Base-by-base conservation (phyloP, 2,797 vertebrate genomes). In the Lycodopsis pacificus region DNA sequence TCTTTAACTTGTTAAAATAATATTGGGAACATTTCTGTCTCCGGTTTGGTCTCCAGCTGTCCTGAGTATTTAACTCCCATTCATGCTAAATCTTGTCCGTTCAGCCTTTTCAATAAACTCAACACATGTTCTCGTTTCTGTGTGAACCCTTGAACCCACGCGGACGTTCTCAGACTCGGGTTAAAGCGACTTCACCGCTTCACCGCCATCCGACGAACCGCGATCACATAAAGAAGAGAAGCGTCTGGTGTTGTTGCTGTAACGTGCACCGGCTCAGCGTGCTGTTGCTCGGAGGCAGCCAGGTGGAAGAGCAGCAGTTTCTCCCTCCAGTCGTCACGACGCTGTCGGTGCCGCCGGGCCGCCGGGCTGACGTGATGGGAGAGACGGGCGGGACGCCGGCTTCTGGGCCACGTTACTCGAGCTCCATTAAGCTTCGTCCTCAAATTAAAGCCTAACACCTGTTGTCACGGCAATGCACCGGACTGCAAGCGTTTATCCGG, bases 391-490 rank as follows among this genome's bases (percentile, higher is more conserved):
- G 81, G 87, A 84, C 86, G 86, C 82, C 85, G 73, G 88, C 92
- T 91, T 3, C 90, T 57, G 83, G 92, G 92, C 83, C 85, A 87
- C 82, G 65, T 92, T 92, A 91, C 90, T 92, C 78, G 44, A 92
- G 94, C 92, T 93, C 92, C 93, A 95, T 94, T 94, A 94, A 84
- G 90, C 92, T 92, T 89, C 80, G 81, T 78, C 82, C 89, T 88
- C 66, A 91, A 90, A 93, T 91, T 88, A 91, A 82, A 88, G 68
- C 88, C 89, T 92, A 89, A 93, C 94, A 94, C 92, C 92, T 94
- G 93, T 93, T 93, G 93, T 93, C 90, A 92, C 88, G 48, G 86
- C 66, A 78, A 91, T 79, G 88, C 89, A 83, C 83, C 79, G 87
- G 83, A 87, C 88, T 88, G 92, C 89, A 77, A 91, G 84, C 78